These are phyloP conservation scores for Rissa tridactyla DNA, from an alignment of 2,113 vertebrate genomes.

Conservation along the genomic window DNA sequence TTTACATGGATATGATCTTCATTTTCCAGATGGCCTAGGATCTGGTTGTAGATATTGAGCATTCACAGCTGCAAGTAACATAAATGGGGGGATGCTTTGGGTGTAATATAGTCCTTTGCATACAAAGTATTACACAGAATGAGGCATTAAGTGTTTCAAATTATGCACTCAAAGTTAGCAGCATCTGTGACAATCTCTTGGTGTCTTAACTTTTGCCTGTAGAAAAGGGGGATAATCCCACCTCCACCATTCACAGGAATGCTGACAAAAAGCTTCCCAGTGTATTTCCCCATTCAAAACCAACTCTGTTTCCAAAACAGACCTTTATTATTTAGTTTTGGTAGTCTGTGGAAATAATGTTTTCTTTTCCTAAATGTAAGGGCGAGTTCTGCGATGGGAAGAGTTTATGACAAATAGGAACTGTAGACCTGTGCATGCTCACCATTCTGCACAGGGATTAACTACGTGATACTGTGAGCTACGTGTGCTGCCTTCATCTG, in stretches of 20 bases:
- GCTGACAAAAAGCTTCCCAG: not conserved
- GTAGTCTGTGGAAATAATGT: not conserved
- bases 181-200: not conserved
- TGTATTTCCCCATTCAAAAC: not conserved
- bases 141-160: not conserved
- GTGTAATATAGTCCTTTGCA: not conserved
- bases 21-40: not conserved
- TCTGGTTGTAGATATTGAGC: not conserved
- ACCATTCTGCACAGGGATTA: not conserved
- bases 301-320: not conserved
- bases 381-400: not conserved
- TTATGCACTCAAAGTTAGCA: not conserved
- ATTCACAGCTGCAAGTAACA: not conserved
- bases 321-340: not conserved
- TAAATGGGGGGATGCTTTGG: not conserved
- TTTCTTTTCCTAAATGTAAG: not conserved
- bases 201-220: not conserved
- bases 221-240: not conserved
- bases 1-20: not conserved
- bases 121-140: not conserved
- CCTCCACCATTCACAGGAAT: not conserved
- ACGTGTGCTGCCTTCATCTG: not conserved
- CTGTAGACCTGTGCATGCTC: not conserved
- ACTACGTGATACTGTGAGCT: not conserved
- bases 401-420: not conserved